These are phyloP conservation scores for Nannoperca obscura DNA, from an alignment of 2,797 vertebrate species.

Conservation along the genomic window DNA sequence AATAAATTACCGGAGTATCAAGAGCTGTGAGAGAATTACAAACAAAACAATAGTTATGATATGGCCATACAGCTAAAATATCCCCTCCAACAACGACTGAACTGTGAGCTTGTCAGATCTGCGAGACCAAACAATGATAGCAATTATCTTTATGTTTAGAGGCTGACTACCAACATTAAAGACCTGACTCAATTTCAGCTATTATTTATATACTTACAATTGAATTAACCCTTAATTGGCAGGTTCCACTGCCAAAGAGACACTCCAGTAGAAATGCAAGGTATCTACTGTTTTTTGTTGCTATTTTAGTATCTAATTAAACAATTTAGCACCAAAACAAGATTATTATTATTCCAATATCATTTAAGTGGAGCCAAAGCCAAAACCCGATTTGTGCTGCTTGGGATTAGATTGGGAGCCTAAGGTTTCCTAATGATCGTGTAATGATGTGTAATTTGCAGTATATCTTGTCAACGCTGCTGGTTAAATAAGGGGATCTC, in stretches of 20 bases:
- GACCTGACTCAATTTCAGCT: background rate
- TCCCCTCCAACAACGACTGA: background rate
- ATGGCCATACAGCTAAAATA: background rate
- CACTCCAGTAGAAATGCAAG: background rate
- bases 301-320: constrained; percentile 48
- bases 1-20: constrained; percentile 7
- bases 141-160: constrained; percentile 4
- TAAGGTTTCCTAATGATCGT: constrained; percentile 67
- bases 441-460: constrained; percentile 72
- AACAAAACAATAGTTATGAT: constrained; percentile 1
- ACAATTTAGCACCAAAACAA: constrained; percentile 53
- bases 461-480: constrained; percentile 64
- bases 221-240: constrained; percentile 17
- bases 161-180: constrained; percentile 3
- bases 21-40: background rate
- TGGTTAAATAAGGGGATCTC: constrained; percentile 49
- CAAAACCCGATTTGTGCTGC: constrained; percentile 56
- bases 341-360: constrained; percentile 67
- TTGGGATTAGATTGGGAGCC: constrained; percentile 35
- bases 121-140: constrained; percentile 12
- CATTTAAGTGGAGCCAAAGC: constrained; percentile 50
- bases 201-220: background rate
- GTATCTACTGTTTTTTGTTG: constrained; percentile 23
- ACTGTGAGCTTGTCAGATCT: constrained; percentile 11
- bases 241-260: constrained; percentile 1